phyloP scores from a whole-genome alignment of 2,113 vertebrate genomes.

The Salvelinus fontinalis region DNA sequence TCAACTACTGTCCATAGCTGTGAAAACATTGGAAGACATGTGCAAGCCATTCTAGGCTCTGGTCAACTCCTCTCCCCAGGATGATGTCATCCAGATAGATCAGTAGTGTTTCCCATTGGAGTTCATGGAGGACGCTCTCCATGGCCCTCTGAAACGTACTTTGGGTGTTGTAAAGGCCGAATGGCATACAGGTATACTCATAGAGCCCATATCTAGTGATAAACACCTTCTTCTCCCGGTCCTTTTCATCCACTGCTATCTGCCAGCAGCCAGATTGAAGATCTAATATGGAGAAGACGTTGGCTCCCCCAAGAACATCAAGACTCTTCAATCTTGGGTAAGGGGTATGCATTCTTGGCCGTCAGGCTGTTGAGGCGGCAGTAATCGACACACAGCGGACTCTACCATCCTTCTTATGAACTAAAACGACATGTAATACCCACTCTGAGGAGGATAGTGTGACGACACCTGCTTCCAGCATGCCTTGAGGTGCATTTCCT shows the following conservation, averaged over 20 bases:
- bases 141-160: conserved; percentile 23
- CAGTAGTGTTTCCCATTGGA: conserved; percentile 15
- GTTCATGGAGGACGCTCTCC: background rate
- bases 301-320: conserved; percentile 14
- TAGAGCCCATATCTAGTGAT: background rate
- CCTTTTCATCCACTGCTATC: background rate
- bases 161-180: conserved; percentile 12
- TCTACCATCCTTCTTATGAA: too few species aligned
- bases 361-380: conserved; percentile 19
- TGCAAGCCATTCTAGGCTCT: conserved; percentile 11
- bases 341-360: conserved; percentile 28
- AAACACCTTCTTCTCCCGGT: background rate
- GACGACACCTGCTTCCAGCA: too few species aligned
- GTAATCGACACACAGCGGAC: conserved; percentile 29
- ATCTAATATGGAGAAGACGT: conserved; percentile 26
- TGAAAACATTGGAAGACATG: conserved; percentile 16
- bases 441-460: too few species aligned
- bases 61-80: background rate
- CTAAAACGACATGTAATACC: too few species aligned
- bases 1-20: background rate
- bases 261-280: conserved; percentile 24
- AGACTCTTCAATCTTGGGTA: conserved; percentile 31
- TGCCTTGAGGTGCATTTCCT: too few species aligned
- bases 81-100: conserved; percentile 23
- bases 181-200: too few species aligned